phyloP scores from a whole-genome alignment of 2,113 vertebrate species.

The Boleophthalmus pectinirostris region DNA sequence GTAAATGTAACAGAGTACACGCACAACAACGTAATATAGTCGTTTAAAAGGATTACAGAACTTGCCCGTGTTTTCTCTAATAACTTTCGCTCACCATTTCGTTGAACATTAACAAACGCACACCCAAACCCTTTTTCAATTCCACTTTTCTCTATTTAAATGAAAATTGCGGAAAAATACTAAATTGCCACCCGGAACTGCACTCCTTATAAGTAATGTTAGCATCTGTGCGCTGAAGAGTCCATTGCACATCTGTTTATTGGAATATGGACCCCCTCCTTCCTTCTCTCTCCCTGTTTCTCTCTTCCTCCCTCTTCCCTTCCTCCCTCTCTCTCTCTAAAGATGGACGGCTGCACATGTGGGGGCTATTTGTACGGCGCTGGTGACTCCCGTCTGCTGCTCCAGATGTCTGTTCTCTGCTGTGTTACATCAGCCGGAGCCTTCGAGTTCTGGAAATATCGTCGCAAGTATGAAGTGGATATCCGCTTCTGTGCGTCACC shows the following conservation, averaged over 20 bases:
- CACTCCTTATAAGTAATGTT: conserved; percentile 17
- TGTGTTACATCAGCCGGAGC: conserved; percentile 11
- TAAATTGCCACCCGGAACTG: background rate
- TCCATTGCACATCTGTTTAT: conserved; percentile 29
- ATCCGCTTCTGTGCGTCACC: background rate
- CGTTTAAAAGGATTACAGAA: no score
- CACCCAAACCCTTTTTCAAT: background rate
- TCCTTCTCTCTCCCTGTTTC: background rate
- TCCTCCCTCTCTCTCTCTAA: conserved; percentile 7
- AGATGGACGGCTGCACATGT: conserved; percentile 5
- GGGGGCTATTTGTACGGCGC: conserved; percentile 6
- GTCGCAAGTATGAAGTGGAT: background rate
- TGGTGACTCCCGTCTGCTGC: conserved; percentile 18
- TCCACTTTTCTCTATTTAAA: background rate
- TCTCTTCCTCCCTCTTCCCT: background rate
- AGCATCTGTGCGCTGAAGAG: background rate
- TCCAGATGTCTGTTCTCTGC: conserved; percentile 23
- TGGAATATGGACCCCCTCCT: conserved; percentile 4
- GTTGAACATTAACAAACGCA: background rate
- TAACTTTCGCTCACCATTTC: background rate
- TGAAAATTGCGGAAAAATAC: background rate
- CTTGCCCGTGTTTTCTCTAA: no score
- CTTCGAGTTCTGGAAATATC: background rate
- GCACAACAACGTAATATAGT: no score
- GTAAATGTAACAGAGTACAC: no score